A percentile compares a stretch with the other conserved stretches of the same genome.
These are phyloP conservation scores for Orestias chungarensis DNA, from an alignment of 2,797 vertebrate genomes.

Conservation along the genomic window DNA sequence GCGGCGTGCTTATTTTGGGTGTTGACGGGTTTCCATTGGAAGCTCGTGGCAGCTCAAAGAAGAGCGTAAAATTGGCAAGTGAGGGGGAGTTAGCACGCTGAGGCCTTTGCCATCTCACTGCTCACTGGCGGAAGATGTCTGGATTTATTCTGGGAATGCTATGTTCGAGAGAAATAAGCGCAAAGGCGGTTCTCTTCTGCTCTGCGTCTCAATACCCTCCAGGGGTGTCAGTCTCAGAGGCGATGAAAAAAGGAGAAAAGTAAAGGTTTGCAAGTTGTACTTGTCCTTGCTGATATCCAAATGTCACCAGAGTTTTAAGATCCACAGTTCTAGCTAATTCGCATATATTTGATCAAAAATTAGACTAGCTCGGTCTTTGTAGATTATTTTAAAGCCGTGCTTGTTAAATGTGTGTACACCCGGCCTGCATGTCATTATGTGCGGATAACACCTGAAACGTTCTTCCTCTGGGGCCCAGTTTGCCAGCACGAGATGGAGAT, in stretches of 20 bases:
- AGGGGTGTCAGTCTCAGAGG: slow-evolving; percentile 59
- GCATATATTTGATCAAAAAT: slow-evolving; percentile 17
- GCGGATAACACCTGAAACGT: slow-evolving; percentile 25
- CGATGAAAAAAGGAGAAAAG: slow-evolving; percentile 41
- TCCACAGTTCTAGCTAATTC: slow-evolving; percentile 19
- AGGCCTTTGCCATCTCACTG: slow-evolving; percentile 80
- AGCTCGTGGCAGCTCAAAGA: slow-evolving; percentile 79
- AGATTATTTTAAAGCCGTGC: slow-evolving; percentile 10
- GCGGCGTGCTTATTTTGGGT: slow-evolving; percentile 75
- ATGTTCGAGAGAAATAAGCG: slow-evolving; percentile 78
- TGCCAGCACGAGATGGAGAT: slow-evolving; percentile 40
- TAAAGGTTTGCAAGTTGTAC: slow-evolving; percentile 53
- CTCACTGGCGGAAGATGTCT: slow-evolving; percentile 82
- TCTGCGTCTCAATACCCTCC: slow-evolving; percentile 63
- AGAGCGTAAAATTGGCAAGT: slow-evolving; percentile 79
- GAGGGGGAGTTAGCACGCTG: slow-evolving; percentile 75
- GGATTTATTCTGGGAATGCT: slow-evolving; percentile 83
- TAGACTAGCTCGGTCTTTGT: slow-evolving; percentile 18
- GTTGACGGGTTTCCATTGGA: slow-evolving; percentile 80
- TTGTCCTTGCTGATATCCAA: slow-evolving; percentile 49
- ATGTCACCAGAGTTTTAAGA: slow-evolving; percentile 35
- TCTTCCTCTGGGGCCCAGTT: slow-evolving; percentile 39
- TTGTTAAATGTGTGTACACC: slow-evolving; percentile 5
- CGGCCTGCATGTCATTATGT: slow-evolving; percentile 27
- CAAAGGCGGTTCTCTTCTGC: slow-evolving; percentile 69